Conservation (phyloP, 2,797 vertebrate genomes). For the Carapus acus region DNA sequence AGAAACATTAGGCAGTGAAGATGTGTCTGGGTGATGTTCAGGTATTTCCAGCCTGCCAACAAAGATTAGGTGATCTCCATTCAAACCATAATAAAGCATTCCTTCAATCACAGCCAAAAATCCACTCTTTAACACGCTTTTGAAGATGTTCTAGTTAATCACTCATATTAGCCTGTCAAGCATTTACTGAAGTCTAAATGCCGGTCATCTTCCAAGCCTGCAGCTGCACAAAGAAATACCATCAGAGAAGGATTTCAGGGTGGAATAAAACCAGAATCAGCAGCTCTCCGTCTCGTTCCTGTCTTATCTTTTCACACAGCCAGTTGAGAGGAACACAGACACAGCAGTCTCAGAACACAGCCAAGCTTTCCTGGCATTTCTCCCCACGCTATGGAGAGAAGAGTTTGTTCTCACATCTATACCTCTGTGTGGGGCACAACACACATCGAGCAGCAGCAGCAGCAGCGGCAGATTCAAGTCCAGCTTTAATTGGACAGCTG, state of each 20-base stretch:
- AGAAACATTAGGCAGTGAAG: slow-evolving; percentile 35
- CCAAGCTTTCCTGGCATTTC: slow-evolving; percentile 63
- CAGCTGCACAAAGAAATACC: slow-evolving; percentile 61
- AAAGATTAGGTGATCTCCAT: slow-evolving; percentile 68
- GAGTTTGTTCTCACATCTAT: slow-evolving; percentile 60
- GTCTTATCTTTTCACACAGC: slow-evolving; percentile 70
- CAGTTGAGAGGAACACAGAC: slow-evolving; percentile 58
- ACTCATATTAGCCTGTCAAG: slow-evolving; percentile 61
- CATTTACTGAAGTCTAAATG: slow-evolving; percentile 70
- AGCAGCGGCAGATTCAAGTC: slow-evolving; percentile 18
- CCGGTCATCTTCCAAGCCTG: slow-evolving; percentile 66
- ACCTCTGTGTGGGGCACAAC: slow-evolving; percentile 62
- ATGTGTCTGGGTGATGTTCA: slow-evolving; percentile 52
- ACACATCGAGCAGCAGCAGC: slow-evolving; percentile 59
- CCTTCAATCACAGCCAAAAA: slow-evolving; percentile 67
- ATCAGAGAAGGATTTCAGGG: slow-evolving; percentile 9
- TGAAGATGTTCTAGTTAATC: slow-evolving; percentile 63
- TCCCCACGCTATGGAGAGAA: slow-evolving; percentile 48
- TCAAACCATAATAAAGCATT: slow-evolving; percentile 67
- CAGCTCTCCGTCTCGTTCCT: slow-evolving; percentile 53
- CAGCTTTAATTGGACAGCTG: slow-evolving; percentile 59
- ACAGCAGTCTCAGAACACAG: slow-evolving; percentile 44
- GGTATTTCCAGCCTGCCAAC: slow-evolving; percentile 63
- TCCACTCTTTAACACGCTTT: slow-evolving; percentile 64
- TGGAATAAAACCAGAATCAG: slow-evolving; percentile 60